A percentile compares a stretch with the other conserved stretches of the same genome.
Conservation (phyloP, 2,888 invertebrate species). For the Napeogenes inachia region DNA sequence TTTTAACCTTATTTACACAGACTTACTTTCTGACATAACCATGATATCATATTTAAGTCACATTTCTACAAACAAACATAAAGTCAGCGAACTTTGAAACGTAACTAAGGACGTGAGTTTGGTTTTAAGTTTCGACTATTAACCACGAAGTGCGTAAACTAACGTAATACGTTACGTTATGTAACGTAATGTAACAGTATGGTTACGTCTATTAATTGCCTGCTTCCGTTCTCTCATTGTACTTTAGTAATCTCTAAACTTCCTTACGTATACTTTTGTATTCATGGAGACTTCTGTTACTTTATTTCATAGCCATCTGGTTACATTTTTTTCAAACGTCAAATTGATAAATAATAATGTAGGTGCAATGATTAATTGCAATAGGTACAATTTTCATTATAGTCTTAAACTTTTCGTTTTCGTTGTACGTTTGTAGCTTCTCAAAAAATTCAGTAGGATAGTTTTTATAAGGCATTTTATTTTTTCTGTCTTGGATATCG, state of each 20-base stretch:
- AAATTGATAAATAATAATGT: too few species aligned
- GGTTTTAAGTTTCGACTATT: background rate
- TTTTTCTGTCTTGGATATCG: too few species aligned
- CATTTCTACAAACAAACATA: constrained; percentile 1
- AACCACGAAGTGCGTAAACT: background rate
- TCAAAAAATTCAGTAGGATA: too few species aligned
- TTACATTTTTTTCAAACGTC: too few species aligned
- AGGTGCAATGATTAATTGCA: too few species aligned
- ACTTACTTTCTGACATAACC: too few species aligned
- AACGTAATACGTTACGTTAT: constrained; percentile 11
- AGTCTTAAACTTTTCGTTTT: too few species aligned
- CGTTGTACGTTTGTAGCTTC: too few species aligned
- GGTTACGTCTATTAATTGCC: constrained; percentile 19
- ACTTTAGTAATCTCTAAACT: background rate
- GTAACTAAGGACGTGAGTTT: background rate
- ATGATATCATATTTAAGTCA: background rate
- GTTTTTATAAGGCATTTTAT: too few species aligned
- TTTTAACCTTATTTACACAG: too few species aligned
- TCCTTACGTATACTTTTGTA: background rate
- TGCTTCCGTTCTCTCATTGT: constrained; percentile 18
- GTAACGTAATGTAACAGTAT: constrained; percentile 17
- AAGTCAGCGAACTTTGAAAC: background rate
- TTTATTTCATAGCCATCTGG: too few species aligned
- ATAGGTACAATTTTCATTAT: too few species aligned
- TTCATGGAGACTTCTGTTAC: background rate